Conservation (phyloP, 2,113 vertebrate species). For the Ictidomys tridecemlineatus region DNA sequence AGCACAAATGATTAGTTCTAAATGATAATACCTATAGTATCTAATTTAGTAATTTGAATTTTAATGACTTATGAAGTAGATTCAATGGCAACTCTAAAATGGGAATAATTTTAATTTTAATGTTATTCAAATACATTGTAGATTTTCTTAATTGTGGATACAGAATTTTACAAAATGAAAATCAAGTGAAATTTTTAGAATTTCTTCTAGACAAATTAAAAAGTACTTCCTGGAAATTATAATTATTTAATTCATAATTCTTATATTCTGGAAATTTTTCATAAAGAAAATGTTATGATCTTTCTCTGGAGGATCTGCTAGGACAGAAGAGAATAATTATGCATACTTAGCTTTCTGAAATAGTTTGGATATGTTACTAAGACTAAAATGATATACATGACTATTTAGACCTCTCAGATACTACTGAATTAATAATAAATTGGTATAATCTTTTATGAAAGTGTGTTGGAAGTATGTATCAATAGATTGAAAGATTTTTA, state of each 20-base stretch:
- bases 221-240: neutral
- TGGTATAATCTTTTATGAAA: neutral
- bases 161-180: neutral
- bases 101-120: neutral
- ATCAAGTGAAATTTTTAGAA: neutral
- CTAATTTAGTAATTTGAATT: neutral
- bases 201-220: neutral
- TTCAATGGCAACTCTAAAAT: neutral
- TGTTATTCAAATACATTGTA: neutral
- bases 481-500: neutral
- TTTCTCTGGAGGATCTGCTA: neutral
- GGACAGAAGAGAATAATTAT: neutral
- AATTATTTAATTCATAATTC: neutral
- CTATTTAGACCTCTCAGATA: neutral
- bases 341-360: neutral
- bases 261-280: neutral
- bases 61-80: neutral
- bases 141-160: neutral
- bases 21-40: neutral
- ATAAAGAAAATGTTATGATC: neutral
- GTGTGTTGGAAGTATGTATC: neutral
- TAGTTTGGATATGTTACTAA: neutral
- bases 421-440: neutral
- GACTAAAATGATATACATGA: neutral
- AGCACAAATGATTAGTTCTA: neutral